Base-by-base conservation (phyloP, 2,888 invertebrate genomes). In the Drosophila helvetica region DNA sequence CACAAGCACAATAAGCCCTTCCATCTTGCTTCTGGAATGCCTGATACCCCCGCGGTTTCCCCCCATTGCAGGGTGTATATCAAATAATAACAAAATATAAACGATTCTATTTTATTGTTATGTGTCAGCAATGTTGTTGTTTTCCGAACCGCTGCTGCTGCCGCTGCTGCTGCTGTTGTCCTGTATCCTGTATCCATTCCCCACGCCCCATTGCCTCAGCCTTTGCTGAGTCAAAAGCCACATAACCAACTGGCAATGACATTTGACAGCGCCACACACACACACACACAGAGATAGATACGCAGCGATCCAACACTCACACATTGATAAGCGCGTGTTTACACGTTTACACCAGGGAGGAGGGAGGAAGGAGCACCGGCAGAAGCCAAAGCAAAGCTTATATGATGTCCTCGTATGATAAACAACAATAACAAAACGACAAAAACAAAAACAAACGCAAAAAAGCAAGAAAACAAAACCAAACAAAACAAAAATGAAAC, bases 161-260 rank as follows among this genome's bases (percentile, higher is more conserved):
- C 10, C 12, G 33, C 12, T 4, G n/a, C n/a, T n/a, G n/a, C n/a
- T n/a, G 33, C 1, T 33, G 33, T 5, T 27, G 27, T 7, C 27
- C 27, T 8, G 9, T 27, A 8, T 0, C 27, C 22, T 5, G 5
- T 22, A 0, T 4, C 5, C 33, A 0, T 66, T 48, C 75, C 55
- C 65, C 54, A 47, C 64, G 71, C 58, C 38, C 38, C 15, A 38
- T n/a, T 7, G n/a, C 52, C 48, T 33, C 27, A 54, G 48, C 27
- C 56, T 55, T 62, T 52, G 74, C 80, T 78, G 80, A 86, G 75
- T 80, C 73, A 75, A 76, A 80, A 86, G 85, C 79, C 81, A 76
- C 86, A 87, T 79, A 80, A 79, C 81, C 88, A 79, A 88, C 85
- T 85, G 85, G 77, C 88, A 85, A 73, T 85, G 85, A 84, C 85